These are phyloP conservation scores for Lithobates pipiens DNA, from an alignment of 2,797 vertebrate genomes.

Conservation along the genomic window DNA sequence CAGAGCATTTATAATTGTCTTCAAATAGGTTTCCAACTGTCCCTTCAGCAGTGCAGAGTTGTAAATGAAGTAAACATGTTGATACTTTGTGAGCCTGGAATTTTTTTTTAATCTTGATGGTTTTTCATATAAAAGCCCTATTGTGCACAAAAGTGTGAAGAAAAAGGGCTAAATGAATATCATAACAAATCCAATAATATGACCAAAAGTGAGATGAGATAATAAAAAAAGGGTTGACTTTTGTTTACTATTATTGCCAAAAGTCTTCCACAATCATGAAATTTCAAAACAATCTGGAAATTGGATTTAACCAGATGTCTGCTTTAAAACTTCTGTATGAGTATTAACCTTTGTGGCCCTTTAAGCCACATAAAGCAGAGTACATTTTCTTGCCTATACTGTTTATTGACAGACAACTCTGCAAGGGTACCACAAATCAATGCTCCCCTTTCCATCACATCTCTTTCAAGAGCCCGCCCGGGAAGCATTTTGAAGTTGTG, in stretches of 20 bases:
- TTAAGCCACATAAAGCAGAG: neutral
- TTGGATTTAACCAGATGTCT: neutral
- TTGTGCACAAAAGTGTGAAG: too few species aligned
- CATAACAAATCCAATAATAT: too few species aligned
- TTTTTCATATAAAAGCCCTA: too few species aligned
- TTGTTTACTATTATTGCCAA: neutral
- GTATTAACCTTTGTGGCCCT: neutral
- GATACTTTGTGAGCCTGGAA: too few species aligned
- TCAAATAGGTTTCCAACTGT: too few species aligned
- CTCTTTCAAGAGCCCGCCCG: constrained; percentile 21
- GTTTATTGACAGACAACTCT: constrained; percentile 7
- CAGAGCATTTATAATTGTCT: too few species aligned
- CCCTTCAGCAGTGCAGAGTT: too few species aligned
- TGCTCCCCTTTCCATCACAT: constrained; percentile 28
- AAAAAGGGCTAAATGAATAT: too few species aligned
- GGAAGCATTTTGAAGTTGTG: constrained; percentile 42
- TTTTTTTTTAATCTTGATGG: too few species aligned
- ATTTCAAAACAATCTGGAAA: neutral
- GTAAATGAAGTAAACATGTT: too few species aligned
- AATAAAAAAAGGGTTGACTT: neutral
- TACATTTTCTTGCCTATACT: neutral
- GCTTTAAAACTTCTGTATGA: neutral
- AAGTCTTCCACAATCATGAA: neutral
- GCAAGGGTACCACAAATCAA: constrained; percentile 31
- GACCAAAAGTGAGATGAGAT: neutral